Conservation (phyloP, 2,888 invertebrate species). For the Cantharis rufa region DNA sequence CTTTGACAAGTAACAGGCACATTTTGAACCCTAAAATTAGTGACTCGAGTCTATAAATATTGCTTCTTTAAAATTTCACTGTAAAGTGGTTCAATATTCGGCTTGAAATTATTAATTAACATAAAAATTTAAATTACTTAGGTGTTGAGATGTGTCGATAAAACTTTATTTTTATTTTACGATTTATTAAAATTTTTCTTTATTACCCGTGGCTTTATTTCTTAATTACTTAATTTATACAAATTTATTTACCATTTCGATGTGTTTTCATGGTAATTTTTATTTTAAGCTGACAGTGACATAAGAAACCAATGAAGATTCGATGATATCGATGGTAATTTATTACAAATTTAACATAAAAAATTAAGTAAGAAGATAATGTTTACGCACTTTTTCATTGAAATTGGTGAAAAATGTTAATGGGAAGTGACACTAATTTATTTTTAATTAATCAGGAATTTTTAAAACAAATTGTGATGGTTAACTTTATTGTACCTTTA, state of each 20-base stretch:
- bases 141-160: background rate
- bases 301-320: background rate
- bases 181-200: background rate
- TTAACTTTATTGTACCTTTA: background rate
- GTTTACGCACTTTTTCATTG: background rate
- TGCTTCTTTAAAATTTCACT: background rate
- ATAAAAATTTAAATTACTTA: background rate
- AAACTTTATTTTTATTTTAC: background rate
- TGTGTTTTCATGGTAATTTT: background rate
- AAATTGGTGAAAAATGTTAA: background rate
- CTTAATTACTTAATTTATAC: background rate
- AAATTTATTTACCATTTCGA: background rate
- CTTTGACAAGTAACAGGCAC: background rate
- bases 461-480: background rate
- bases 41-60: background rate
- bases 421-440: background rate
- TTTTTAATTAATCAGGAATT: background rate
- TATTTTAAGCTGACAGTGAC: background rate
- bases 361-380: background rate
- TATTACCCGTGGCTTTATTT: background rate
- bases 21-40: background rate
- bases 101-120: background rate
- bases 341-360: background rate
- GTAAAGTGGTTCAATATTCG: background rate
- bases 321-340: background rate